phyloP scores from a whole-genome alignment of 1,140 invertebrate genomes.

The Drosophila ananassae region DNA sequence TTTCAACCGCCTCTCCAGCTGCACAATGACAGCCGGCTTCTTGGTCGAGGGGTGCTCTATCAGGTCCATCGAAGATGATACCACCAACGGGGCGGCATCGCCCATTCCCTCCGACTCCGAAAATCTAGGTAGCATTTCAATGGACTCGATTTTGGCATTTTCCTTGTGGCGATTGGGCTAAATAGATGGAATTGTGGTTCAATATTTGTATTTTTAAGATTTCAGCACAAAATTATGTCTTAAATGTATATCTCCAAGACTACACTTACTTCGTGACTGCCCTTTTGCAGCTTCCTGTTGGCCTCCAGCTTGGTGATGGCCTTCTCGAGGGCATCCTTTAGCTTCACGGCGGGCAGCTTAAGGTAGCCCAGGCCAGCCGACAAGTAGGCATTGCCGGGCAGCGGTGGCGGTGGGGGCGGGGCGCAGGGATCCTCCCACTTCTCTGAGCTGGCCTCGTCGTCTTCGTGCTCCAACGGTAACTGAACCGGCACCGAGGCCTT shows the following conservation, averaged over 20 bases:
- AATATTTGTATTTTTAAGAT: no score
- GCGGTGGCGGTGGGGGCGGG: constrained; percentile 66
- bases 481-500: constrained; percentile 2
- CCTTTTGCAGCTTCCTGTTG: constrained; percentile 33
- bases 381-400: constrained; percentile 38
- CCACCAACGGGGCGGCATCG: background rate
- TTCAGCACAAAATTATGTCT: no score
- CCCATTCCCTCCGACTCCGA: background rate
- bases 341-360: constrained; percentile 53
- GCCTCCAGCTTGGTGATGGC: constrained; percentile 68
- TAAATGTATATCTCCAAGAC: background rate
- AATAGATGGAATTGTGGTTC: background rate
- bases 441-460: constrained; percentile 66
- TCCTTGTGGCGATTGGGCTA: constrained; percentile 13
- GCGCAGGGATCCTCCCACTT: constrained; percentile 74
- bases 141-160: constrained; percentile 15
- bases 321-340: constrained; percentile 67
- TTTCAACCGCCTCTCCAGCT: constrained; percentile 53
- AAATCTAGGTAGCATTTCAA: constrained; percentile 35
- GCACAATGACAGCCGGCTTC: constrained; percentile 45
- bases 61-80: constrained; percentile 28
- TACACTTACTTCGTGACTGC: constrained; percentile 17
- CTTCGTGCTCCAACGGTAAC: constrained; percentile 46
- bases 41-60: constrained; percentile 59
- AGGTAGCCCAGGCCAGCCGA: constrained; percentile 40